Conservation (phyloP, 2,113 vertebrate genomes). For the Elachura formosa region DNA sequence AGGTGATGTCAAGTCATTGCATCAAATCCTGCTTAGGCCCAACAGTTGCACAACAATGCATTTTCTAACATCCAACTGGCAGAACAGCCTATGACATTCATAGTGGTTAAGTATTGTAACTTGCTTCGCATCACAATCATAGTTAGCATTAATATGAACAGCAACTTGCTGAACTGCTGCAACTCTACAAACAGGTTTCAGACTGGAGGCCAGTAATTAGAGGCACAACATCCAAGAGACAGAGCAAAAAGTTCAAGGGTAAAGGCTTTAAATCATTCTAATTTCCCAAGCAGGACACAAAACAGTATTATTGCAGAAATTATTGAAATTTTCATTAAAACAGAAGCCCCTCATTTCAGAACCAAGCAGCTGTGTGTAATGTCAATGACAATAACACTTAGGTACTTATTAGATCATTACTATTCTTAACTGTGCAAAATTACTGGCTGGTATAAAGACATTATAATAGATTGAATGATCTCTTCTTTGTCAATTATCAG, state of each 20-base stretch:
- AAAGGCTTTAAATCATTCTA: neutral
- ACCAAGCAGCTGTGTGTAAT: neutral
- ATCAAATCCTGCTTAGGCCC: neutral
- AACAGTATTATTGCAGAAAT: neutral
- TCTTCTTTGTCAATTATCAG: neutral
- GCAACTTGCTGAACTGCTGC: neutral
- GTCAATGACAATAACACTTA: neutral
- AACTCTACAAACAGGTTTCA: neutral
- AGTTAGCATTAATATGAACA: neutral
- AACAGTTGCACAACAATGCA: neutral
- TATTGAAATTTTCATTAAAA: neutral
- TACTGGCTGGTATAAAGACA: neutral
- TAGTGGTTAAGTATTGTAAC: neutral
- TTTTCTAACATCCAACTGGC: neutral
- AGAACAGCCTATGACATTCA: neutral
- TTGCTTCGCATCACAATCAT: neutral
- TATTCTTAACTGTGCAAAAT: neutral
- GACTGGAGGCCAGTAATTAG: neutral
- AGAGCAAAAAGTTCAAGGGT: neutral
- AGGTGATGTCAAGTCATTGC: neutral
- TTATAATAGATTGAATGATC: neutral
- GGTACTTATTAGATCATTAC: neutral
- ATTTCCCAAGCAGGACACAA: neutral
- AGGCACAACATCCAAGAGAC: neutral
- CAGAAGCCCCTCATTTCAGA: neutral